Percentiles rank a stretch among this genome's conserved stretches.
These are phyloP conservation scores for Synergus japonicus DNA, from an alignment of 2,888 invertebrate species.

Conservation along the genomic window DNA sequence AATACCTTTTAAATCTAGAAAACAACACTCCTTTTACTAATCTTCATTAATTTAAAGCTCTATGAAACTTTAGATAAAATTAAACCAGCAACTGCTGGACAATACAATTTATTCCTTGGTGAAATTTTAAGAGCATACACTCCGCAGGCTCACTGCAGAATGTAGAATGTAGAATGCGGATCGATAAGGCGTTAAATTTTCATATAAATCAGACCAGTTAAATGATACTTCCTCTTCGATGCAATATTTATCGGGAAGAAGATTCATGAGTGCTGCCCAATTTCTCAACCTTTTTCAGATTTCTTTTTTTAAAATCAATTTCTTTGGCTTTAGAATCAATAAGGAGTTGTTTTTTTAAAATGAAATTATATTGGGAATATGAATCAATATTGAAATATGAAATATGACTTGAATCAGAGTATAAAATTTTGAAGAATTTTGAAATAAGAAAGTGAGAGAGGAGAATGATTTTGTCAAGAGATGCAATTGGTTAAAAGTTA, in stretches of 20 bases:
- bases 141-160: neutral
- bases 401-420: neutral
- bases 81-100: neutral
- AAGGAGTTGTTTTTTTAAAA: neutral
- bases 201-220: constrained; percentile 23
- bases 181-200: constrained; percentile 19
- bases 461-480: neutral
- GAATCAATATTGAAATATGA: neutral
- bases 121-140: neutral
- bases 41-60: neutral
- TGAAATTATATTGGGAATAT: neutral
- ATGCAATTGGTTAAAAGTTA: neutral
- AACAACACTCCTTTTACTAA: neutral
- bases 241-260: constrained; percentile 34
- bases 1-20: neutral
- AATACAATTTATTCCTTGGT: neutral
- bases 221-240: constrained; percentile 37
- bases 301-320: neutral
- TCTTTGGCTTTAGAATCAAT: neutral
- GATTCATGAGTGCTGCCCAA: constrained; percentile 13
- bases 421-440: neutral
- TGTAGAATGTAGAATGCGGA: neutral
- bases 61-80: neutral
- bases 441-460: neutral
- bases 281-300: constrained; percentile 2